These are phyloP conservation scores for Callyntrura guangdongensis DNA, from an alignment of 2,888 invertebrate species.

Conservation along the genomic window DNA sequence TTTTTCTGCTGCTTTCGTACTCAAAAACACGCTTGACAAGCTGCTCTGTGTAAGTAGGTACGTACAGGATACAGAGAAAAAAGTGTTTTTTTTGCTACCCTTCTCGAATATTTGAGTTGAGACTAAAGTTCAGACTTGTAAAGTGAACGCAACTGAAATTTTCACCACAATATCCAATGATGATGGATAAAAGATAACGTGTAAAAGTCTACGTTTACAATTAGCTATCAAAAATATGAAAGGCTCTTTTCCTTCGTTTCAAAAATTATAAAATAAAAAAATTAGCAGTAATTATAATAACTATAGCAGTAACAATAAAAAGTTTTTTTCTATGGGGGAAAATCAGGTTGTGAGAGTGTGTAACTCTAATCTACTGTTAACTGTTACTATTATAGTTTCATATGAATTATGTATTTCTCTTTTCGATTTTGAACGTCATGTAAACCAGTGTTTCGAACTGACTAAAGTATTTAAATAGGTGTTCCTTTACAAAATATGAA, in stretches of 20 bases:
- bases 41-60: neutral
- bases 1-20: neutral
- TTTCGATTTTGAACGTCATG: slow-evolving; percentile 52
- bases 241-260: slow-evolving; percentile 9
- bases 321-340: neutral
- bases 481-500: slow-evolving; percentile 26
- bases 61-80: neutral
- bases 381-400: neutral
- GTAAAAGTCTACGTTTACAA: slow-evolving; percentile 22
- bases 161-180: slow-evolving; percentile 1
- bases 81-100: neutral
- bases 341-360: slow-evolving; percentile 10
- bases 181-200: slow-evolving; percentile 39
- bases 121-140: slow-evolving; percentile 74
- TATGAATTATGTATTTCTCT: neutral
- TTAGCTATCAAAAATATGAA: slow-evolving; percentile 72
- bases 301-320: slow-evolving; percentile 6
- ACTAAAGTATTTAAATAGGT: slow-evolving; percentile 28
- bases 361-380: neutral
- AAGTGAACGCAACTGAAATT: slow-evolving; percentile 70
- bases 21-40: too few species aligned
- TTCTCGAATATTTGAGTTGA: slow-evolving; percentile 17
- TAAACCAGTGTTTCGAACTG: slow-evolving; percentile 50
- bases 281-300: neutral
- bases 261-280: slow-evolving; percentile 11